phyloP scores from a whole-genome alignment of 2,888 invertebrate genomes.

The Xylota sylvarum region DNA sequence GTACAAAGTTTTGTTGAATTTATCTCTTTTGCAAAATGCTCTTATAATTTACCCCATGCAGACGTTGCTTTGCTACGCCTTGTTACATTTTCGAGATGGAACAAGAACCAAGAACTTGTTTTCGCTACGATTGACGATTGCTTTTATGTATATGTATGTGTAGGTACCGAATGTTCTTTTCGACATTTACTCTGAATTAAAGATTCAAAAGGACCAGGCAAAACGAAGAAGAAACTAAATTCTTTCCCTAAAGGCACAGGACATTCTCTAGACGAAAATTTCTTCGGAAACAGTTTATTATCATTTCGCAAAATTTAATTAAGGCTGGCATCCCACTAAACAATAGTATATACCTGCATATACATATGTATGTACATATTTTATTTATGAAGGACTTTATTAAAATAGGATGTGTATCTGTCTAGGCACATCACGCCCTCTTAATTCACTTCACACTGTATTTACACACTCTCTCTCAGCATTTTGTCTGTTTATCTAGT shows the following conservation, averaged over 20 bases:
- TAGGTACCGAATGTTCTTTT: constrained; percentile 45
- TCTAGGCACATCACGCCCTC: constrained; percentile 66
- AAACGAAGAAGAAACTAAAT: constrained; percentile 35
- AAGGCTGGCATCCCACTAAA: constrained; percentile 61
- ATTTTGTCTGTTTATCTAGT: constrained; percentile 52
- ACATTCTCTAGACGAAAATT: constrained; percentile 26
- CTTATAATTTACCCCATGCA: constrained; percentile 73
- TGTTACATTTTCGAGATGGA: constrained; percentile 63
- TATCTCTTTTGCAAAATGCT: constrained; percentile 68
- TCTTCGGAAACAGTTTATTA: constrained; percentile 51
- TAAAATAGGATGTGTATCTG: constrained; percentile 40
- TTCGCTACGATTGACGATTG: constrained; percentile 29
- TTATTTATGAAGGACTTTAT: constrained; percentile 49
- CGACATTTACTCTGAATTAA: constrained; percentile 46
- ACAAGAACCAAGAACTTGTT: constrained; percentile 60
- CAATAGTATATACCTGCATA: background rate
- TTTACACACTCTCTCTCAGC: constrained; percentile 37
- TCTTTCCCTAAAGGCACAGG: constrained; percentile 26
- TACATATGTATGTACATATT: background rate
- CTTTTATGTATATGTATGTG: too few species aligned
- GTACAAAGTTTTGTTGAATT: constrained; percentile 63
- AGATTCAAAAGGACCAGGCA: constrained; percentile 43
- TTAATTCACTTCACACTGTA: constrained; percentile 72
- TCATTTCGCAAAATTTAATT: constrained; percentile 67
- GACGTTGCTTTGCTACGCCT: constrained; percentile 54